Percentiles rank a stretch among this genome's conserved stretches.
Evolutionary conservation across 2,888 invertebrate species (phyloP).

Genomic region (Pachydiplax longipennis): DNA sequence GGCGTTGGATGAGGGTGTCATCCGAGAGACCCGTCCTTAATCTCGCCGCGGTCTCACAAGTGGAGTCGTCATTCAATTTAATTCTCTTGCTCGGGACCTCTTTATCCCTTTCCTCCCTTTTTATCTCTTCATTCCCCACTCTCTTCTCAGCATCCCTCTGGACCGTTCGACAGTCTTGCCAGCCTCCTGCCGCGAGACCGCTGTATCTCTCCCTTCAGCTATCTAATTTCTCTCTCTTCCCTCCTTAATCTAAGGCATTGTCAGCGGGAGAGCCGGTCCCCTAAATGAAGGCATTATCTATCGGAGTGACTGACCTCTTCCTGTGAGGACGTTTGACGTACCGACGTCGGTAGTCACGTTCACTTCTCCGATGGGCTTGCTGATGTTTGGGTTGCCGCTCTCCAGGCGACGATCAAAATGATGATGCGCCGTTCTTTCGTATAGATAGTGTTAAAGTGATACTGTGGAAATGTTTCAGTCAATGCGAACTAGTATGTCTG

Average conservation of each 20-base stretch:
- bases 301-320: conserved; percentile 29
- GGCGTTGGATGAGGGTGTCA: not conserved
- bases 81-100: not conserved
- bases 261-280: not conserved
- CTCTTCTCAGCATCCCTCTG: not conserved
- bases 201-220: not conserved
- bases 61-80: conserved; percentile 27
- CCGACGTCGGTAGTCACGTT: not conserved
- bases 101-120: not conserved
- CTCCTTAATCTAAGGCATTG: conserved; percentile 18
- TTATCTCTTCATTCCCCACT: not conserved
- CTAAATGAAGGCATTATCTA: not conserved
- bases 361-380: not conserved
- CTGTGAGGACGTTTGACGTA: not conserved
- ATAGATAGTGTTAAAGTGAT: too few species aligned
- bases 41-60: conserved; percentile 17
- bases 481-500: too few species aligned
- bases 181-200: not conserved
- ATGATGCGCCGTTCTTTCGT: too few species aligned
- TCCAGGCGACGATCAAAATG: too few species aligned
- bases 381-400: not conserved
- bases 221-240: not conserved
- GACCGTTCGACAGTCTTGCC: not conserved
- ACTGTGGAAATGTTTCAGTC: too few species aligned
- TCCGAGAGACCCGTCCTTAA: not conserved